Evolutionary conservation across 2,113 vertebrate species (phyloP).

Genomic region (Zonotrichia leucophrys): DNA sequence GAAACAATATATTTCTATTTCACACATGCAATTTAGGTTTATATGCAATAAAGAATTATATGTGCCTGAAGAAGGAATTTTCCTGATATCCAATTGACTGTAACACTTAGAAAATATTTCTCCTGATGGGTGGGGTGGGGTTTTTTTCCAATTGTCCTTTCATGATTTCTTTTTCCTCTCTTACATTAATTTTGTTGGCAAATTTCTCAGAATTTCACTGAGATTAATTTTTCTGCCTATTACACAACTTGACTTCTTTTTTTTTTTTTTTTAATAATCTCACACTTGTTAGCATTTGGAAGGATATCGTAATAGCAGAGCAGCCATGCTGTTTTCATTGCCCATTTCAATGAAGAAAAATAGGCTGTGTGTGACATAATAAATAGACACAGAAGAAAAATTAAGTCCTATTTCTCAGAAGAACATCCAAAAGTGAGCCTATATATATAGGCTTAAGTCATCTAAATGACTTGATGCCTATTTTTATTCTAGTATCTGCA

Average conservation of each 20-base stretch:
- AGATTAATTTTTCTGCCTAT: background rate
- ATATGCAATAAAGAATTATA: background rate
- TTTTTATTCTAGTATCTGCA: constrained; percentile 37
- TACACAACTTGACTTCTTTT: background rate
- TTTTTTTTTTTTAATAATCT: background rate
- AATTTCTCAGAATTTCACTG: background rate
- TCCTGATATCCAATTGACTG: background rate
- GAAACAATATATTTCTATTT: background rate
- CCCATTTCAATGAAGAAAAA: background rate
- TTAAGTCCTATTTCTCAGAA: background rate
- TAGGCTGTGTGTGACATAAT: background rate
- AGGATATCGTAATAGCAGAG: background rate
- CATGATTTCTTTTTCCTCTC: background rate
- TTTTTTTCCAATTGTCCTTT: background rate
- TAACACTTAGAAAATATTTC: background rate
- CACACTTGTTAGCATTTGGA: background rate
- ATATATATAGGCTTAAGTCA: background rate
- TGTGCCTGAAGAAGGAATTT: background rate
- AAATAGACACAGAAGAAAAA: background rate
- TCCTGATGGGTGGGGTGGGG: background rate
- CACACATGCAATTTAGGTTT: background rate
- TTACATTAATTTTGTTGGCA: background rate
- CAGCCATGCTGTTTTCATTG: background rate
- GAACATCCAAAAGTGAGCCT: background rate
- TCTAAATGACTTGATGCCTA: background rate